Conservation (phyloP, 2,797 vertebrate species). For the Hydrophis major region DNA sequence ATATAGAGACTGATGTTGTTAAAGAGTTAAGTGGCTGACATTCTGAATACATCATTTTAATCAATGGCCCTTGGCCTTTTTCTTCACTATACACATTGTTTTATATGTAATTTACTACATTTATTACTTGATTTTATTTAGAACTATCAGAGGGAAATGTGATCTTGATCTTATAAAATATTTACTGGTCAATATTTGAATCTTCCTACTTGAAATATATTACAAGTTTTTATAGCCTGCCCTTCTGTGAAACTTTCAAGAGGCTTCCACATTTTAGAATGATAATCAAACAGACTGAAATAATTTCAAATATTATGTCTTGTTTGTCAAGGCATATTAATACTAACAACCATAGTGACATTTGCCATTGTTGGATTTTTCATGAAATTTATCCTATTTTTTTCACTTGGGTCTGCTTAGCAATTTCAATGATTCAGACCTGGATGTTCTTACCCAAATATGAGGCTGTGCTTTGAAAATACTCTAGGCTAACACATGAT, state of each 20-base stretch:
- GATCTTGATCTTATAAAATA: not conserved
- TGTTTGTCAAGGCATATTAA: not conserved
- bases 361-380: not conserved
- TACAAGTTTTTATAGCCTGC: not conserved
- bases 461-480: not conserved
- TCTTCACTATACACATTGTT: not conserved
- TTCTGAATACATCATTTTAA: not conserved
- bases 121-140: not conserved
- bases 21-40: not conserved
- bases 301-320: not conserved
- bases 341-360: not conserved
- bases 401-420: not conserved
- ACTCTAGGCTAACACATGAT: not conserved
- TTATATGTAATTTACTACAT: not conserved
- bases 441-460: not conserved
- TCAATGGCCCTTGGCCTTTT: not conserved
- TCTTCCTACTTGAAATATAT: not conserved
- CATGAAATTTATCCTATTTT: not conserved
- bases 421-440: not conserved
- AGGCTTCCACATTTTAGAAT: not conserved
- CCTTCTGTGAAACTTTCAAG: not conserved
- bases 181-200: not conserved
- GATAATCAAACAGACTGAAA: not conserved
- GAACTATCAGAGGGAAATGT: not conserved
- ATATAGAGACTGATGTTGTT: not conserved